Evolutionary conservation across 1,140 invertebrate genomes (phyloP), one percentile per base, ranked within the genome.

Genomic region (Idris sp.): DNA sequence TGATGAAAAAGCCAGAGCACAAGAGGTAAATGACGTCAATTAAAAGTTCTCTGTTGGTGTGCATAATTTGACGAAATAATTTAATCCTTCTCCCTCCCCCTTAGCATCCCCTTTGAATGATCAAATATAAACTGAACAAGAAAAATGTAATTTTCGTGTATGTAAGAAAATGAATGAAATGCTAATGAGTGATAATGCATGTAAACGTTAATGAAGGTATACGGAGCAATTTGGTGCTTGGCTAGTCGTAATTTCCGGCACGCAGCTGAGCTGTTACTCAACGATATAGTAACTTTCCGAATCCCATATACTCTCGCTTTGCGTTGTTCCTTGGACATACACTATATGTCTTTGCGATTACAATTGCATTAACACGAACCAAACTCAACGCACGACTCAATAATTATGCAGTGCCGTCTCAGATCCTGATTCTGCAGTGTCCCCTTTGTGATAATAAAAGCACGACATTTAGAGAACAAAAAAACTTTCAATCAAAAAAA

Each of bases 221-320:
- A 91, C 74, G 86, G 89, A 84, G 94, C 92, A 19, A 84, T 93
- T 9, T 94, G 94, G 83, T 91, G 89, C 74, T 90, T 95, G 86
- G 89, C 92, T 10, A 90, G 93, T 64, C 82, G 94, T 72, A 92
- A 95, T 77, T 95, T 95, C 83, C 90, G 91, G 76, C 89, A 89
- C 53, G 93, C 94, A 5, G 91, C 93, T 6, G 84, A 83, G 19
- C 88, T 92, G 18, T 93, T 95, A 81, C 85, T 94, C 15, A 93
- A 95, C 74, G 93, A 92, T 22, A 92, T 95, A 18, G 93, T 93
- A 9, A 95, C 94, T 4, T 95, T 95, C n/a, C 84, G 94, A 93
- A 15, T 93, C 92, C 6, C 93, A 93, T 80, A 93, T 95, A 84
- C 82, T 95, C 89, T 90, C 92, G 41, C 95, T 85, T 26, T 76